Evolutionary conservation across 2,888 invertebrate species (phyloP).

Genomic region (Sesia bembeciformis): DNA sequence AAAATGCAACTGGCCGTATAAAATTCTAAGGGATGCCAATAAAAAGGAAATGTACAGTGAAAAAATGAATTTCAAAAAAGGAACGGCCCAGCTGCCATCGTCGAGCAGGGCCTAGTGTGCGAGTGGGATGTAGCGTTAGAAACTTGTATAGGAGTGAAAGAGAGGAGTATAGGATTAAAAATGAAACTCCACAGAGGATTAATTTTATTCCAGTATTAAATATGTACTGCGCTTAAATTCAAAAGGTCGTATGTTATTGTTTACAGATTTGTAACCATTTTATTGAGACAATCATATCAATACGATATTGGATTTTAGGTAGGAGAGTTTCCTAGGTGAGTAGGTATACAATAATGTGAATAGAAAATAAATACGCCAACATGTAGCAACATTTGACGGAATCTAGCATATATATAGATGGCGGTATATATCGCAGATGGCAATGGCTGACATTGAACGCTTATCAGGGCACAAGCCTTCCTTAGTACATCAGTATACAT

Average conservation of each 20-base stretch:
- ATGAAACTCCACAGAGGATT: constrained; percentile 49
- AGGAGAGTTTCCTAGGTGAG: too few species aligned
- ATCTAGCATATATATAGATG: too few species aligned
- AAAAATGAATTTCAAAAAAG: constrained; percentile 49
- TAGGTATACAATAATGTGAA: too few species aligned
- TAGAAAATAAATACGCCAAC: too few species aligned
- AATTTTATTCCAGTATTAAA: constrained; percentile 61
- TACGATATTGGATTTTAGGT: too few species aligned
- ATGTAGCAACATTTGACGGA: too few species aligned
- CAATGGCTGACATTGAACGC: too few species aligned
- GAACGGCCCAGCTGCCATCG: constrained; percentile 63
- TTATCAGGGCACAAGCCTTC: too few species aligned
- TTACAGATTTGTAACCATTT: constrained; percentile 26
- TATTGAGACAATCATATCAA: not conserved
- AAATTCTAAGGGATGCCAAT: constrained; percentile 56
- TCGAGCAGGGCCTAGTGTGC: constrained; percentile 34
- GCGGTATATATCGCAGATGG: too few species aligned
- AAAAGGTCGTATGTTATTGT: constrained; percentile 48
- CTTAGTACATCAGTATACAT: too few species aligned
- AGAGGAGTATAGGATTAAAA: constrained; percentile 47
- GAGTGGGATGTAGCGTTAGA: constrained; percentile 25
- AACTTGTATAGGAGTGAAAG: constrained; percentile 22
- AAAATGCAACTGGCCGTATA: constrained; percentile 59
- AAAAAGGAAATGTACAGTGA: constrained; percentile 47
- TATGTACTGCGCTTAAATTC: constrained; percentile 45